A percentile compares a stretch with the other conserved stretches of the same genome.
Conservation (phyloP, 2,113 vertebrate genomes). For the Megaceryle torquata region DNA sequence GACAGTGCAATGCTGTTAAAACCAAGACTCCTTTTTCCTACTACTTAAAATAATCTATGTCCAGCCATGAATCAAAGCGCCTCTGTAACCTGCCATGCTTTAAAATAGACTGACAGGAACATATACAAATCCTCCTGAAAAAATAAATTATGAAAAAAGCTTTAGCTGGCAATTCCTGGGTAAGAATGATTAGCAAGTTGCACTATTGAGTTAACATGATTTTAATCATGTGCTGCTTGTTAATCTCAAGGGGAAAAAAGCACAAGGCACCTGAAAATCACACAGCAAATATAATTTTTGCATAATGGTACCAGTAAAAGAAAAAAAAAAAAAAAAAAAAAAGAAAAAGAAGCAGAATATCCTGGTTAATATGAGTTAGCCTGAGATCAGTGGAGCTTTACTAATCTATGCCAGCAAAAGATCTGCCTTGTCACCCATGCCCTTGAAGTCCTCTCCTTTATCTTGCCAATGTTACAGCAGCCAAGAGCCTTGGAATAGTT, state of each 20-base stretch:
- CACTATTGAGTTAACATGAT: not conserved
- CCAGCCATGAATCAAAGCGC: not conserved
- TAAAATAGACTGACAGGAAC: not conserved
- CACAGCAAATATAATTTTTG: not conserved
- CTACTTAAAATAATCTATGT: slow-evolving; percentile 41
- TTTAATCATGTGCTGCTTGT: not conserved
- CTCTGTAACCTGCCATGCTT: slow-evolving; percentile 7
- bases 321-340: not conserved
- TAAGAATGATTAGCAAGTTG: not conserved
- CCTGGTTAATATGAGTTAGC: not conserved
- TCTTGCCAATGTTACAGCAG: not conserved
- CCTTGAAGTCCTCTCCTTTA: not conserved
- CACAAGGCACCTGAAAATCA: not conserved
- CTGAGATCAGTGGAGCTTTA: not conserved
- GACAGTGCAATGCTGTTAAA: slow-evolving; percentile 37
- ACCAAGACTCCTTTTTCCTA: not conserved
- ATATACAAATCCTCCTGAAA: not conserved
- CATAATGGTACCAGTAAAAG: not conserved
- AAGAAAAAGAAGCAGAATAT: not conserved
- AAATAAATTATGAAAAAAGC: not conserved
- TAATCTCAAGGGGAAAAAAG: not conserved
- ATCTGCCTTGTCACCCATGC: not conserved
- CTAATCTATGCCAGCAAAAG: not conserved
- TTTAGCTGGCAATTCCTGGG: not conserved
- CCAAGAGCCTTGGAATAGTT: not conserved